These are phyloP conservation scores for Elegia similella DNA, from an alignment of 2,888 invertebrate species.

Conservation along the genomic window DNA sequence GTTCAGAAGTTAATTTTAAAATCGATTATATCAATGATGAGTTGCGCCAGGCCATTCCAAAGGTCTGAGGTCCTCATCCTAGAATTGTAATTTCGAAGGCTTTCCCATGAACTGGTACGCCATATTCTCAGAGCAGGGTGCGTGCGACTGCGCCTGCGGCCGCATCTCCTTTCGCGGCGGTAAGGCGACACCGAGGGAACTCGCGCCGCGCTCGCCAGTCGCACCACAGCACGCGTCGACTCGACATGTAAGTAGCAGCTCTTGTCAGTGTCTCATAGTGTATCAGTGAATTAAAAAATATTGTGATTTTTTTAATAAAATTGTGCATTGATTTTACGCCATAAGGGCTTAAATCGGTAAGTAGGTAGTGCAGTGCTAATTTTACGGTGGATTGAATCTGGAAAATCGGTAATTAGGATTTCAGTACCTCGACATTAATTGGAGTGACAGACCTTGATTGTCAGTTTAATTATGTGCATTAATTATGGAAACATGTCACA, in stretches of 20 bases:
- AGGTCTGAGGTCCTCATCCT: constrained; percentile 16
- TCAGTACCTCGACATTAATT: constrained; percentile 12
- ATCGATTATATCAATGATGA: not conserved
- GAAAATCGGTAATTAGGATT: constrained; percentile 15
- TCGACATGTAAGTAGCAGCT: constrained; percentile 78
- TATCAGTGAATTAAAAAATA: constrained; percentile 58
- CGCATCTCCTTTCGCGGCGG: constrained; percentile 77
- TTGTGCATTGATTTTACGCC: constrained; percentile 58
- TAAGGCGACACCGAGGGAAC: constrained; percentile 75
- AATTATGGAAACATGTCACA: constrained; percentile 1
- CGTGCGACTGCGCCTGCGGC: constrained; percentile 42
- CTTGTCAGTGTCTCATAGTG: constrained; percentile 61
- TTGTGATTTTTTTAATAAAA: constrained; percentile 46
- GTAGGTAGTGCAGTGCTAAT: constrained; percentile 58
- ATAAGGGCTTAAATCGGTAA: constrained; percentile 44
- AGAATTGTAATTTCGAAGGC: constrained; percentile 31
- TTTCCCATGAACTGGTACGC: constrained; percentile 43
- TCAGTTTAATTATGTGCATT: constrained; percentile 7
- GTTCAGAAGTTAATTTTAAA: not conserved
- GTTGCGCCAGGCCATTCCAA: constrained; percentile 1
- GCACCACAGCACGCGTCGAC: constrained; percentile 81
- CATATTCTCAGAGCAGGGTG: constrained; percentile 64
- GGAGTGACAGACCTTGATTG: constrained; percentile 15
- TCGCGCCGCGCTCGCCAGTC: constrained; percentile 67
- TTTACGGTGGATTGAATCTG: constrained; percentile 17